Conservation (phyloP, 2,888 invertebrate genomes). For the Anarsia innoxiella region DNA sequence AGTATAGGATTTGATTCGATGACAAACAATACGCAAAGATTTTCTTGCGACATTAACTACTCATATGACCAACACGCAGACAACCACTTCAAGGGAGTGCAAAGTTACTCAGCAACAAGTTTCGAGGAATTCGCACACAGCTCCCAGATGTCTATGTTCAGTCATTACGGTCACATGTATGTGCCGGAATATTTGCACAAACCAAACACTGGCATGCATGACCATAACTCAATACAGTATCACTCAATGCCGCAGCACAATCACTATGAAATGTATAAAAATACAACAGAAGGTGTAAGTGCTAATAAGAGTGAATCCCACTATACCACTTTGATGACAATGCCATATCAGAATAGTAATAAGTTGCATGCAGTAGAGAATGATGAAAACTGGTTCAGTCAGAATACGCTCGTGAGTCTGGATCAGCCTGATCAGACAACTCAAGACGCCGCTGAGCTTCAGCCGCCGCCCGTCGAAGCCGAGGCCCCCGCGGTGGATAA, state of each 20-base stretch:
- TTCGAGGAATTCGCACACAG: conserved; percentile 70
- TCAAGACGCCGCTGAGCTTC: conserved; percentile 45
- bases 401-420: conserved; percentile 54
- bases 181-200: conserved; percentile 61
- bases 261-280: conserved; percentile 62
- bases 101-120: conserved; percentile 67
- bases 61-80: conserved; percentile 52
- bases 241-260: conserved; percentile 48
- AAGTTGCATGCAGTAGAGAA: conserved; percentile 79
- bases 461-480: conserved; percentile 28
- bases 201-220: conserved; percentile 40
- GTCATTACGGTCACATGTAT: conserved; percentile 68
- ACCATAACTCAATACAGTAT: conserved; percentile 50
- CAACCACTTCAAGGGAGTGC: conserved; percentile 51
- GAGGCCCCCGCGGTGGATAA: conserved; percentile 27
- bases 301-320: conserved; percentile 64
- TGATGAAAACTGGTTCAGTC: conserved; percentile 69
- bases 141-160: conserved; percentile 68
- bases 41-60: conserved; percentile 66
- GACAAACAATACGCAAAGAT: conserved; percentile 54
- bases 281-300: conserved; percentile 48
- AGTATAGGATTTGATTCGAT: conserved; percentile 49
- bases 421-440: conserved; percentile 54
- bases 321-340: conserved; percentile 81
- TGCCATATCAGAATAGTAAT: conserved; percentile 77